phyloP scores from a whole-genome alignment of 2,113 vertebrate species.

The Miniopterus natalensis region DNA sequence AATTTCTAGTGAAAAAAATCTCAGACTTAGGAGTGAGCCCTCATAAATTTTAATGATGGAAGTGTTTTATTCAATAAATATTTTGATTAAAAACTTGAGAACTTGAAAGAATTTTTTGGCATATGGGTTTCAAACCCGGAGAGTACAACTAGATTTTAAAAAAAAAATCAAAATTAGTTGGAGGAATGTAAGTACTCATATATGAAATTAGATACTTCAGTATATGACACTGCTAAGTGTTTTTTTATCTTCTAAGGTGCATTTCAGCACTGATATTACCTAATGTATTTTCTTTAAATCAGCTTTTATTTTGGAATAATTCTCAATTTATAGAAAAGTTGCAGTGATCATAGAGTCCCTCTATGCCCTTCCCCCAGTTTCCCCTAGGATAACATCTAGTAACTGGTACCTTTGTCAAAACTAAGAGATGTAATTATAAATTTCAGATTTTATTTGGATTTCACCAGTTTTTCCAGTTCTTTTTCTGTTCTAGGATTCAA shows the following conservation, averaged over 20 bases:
- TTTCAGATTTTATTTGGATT: background rate
- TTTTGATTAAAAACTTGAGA: constrained; percentile 50
- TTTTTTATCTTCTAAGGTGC: background rate
- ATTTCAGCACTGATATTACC: background rate
- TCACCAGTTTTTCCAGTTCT: constrained; percentile 10
- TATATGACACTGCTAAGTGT: background rate
- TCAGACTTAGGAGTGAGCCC: background rate
- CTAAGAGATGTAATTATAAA: background rate
- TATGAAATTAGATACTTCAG: constrained; percentile 28
- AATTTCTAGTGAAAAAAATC: constrained; percentile 25
- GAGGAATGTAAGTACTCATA: background rate
- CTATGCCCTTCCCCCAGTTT: background rate
- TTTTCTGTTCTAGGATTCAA: constrained; percentile 26
- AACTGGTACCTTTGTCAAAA: constrained; percentile 28
- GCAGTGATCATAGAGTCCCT: background rate
- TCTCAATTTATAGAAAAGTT: constrained; percentile 17
- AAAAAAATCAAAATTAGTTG: constrained; percentile 6
- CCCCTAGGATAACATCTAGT: background rate
- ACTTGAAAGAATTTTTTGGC: constrained; percentile 23
- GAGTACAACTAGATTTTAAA: background rate
- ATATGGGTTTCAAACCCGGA: constrained; percentile 21
- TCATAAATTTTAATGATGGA: constrained; percentile 34
- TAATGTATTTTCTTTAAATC: constrained; percentile 38
- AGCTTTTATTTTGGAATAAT: background rate
- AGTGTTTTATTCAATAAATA: constrained; percentile 12